Conservation (phyloP, 92 coral and sea anemone species). For the Epizoanthus scotinus region DNA sequence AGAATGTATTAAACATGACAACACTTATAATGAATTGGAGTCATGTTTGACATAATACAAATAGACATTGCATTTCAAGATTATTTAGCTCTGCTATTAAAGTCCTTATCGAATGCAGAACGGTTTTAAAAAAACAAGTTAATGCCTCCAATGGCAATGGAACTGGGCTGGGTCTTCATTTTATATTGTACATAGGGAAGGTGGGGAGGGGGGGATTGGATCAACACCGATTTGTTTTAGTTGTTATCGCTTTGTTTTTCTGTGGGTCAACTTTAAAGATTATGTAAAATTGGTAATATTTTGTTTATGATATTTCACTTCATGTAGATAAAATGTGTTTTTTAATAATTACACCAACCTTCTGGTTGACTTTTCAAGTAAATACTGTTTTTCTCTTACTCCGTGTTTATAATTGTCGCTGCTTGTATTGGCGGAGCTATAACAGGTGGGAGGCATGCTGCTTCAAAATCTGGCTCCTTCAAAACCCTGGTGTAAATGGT, state of each 20-base stretch:
- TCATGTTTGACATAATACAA: background rate
- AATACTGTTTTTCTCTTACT: slow-evolving; percentile 52
- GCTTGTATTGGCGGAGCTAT: slow-evolving; percentile 46
- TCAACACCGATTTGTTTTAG: too few species aligned
- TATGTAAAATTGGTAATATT: background rate
- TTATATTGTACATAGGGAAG: too few species aligned
- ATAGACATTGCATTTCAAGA: too few species aligned
- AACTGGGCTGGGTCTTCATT: too few species aligned
- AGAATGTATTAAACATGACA: too few species aligned
- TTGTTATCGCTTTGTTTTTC: too few species aligned
- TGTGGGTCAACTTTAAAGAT: background rate
- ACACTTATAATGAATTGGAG: background rate
- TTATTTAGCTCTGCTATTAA: too few species aligned
- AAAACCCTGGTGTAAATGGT: background rate
- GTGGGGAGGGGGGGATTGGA: too few species aligned
- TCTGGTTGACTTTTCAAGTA: slow-evolving; percentile 21
- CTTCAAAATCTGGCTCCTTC: slow-evolving; percentile 23
- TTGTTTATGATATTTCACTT: too few species aligned
- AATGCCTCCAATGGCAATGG: too few species aligned
- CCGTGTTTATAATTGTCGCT: slow-evolving; percentile 43
- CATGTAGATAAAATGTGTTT: background rate
- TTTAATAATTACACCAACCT: slow-evolving; percentile 15
- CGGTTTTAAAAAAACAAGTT: too few species aligned
- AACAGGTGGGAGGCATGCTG: slow-evolving; percentile 45
- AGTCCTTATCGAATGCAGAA: too few species aligned